Percentiles rank a stretch among this genome's conserved stretches.
phyloP scores from a whole-genome alignment of 1,140 invertebrate genomes.

The Andrena cerasifolii region DNA sequence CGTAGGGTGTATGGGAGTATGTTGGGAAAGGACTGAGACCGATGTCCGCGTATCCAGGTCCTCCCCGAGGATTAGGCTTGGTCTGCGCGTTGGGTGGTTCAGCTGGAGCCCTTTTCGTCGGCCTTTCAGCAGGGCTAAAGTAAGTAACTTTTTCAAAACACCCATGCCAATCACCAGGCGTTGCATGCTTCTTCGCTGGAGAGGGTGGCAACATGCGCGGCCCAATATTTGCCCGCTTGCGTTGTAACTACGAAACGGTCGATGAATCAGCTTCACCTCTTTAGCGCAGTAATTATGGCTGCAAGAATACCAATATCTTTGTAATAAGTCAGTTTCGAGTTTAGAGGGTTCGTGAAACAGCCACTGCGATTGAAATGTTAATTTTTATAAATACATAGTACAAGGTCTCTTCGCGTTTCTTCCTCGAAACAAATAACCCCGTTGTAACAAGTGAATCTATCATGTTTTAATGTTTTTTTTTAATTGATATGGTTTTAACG shows the following conservation, averaged over 20 bases:
- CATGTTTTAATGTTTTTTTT: too few species aligned
- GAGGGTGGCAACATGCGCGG: conserved; percentile 62
- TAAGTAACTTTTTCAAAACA: conserved; percentile 70
- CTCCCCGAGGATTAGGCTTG: conserved; percentile 70
- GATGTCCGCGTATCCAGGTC: conserved; percentile 74
- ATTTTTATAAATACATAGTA: neutral
- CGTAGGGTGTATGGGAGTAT: conserved; percentile 65
- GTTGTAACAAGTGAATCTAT: too few species aligned
- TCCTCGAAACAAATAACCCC: neutral
- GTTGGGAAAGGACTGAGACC: conserved; percentile 69
- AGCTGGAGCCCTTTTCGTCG: neutral
- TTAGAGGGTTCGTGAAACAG: neutral
- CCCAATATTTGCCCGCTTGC: conserved; percentile 36
- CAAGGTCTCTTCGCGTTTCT: neutral
- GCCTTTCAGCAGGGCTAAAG: conserved; percentile 61
- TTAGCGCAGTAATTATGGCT: conserved; percentile 1
- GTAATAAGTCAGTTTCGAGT: neutral
- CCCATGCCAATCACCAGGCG: conserved; percentile 73
- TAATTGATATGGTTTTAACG: too few species aligned
- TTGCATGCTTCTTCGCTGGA: conserved; percentile 70
- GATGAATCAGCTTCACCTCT: conserved; percentile 15
- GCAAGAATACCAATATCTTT: neutral
- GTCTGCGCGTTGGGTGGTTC: conserved; percentile 70
- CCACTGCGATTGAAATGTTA: neutral
- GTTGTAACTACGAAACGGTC: conserved; percentile 43